Conservation (phyloP, 2,113 vertebrate species). For the Poeciliopsis occidentalis region DNA sequence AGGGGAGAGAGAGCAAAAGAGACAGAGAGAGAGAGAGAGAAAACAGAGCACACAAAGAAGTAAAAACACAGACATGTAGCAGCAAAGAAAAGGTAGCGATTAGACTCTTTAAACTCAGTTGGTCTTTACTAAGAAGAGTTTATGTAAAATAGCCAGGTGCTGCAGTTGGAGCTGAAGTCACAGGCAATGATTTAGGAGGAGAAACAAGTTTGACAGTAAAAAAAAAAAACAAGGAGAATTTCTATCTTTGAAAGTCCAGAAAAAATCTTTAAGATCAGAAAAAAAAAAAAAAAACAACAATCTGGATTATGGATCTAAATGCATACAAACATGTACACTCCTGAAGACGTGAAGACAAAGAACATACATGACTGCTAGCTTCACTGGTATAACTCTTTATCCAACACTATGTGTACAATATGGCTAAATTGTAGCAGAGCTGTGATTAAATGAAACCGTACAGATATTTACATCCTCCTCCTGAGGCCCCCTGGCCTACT, state of each 20-base stretch:
- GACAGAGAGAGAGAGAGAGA: background rate
- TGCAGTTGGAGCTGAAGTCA: constrained; percentile 30
- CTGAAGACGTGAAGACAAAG: background rate
- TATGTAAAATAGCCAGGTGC: constrained; percentile 38
- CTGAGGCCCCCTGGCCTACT: too few species aligned
- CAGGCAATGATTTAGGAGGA: constrained; percentile 57
- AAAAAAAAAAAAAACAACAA: background rate
- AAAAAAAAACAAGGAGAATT: constrained; percentile 40
- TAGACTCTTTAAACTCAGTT: constrained; percentile 29
- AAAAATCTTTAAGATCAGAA: background rate
- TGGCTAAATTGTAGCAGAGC: background rate
- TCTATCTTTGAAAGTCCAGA: constrained; percentile 65
- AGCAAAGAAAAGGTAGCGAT: background rate
- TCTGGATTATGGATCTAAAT: background rate
- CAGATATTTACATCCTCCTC: background rate
- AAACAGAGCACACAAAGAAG: background rate
- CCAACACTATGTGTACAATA: background rate
- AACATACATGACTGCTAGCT: background rate
- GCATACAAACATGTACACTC: background rate
- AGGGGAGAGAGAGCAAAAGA: background rate
- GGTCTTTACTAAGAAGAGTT: constrained; percentile 46
- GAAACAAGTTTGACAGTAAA: constrained; percentile 58
- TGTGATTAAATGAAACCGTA: background rate
- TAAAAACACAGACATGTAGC: background rate
- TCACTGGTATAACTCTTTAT: background rate